Percentiles rank a stretch among this genome's conserved stretches.
Evolutionary conservation across 2,797 vertebrate species (phyloP).

Genomic region (Sorex maritimensis): DNA sequence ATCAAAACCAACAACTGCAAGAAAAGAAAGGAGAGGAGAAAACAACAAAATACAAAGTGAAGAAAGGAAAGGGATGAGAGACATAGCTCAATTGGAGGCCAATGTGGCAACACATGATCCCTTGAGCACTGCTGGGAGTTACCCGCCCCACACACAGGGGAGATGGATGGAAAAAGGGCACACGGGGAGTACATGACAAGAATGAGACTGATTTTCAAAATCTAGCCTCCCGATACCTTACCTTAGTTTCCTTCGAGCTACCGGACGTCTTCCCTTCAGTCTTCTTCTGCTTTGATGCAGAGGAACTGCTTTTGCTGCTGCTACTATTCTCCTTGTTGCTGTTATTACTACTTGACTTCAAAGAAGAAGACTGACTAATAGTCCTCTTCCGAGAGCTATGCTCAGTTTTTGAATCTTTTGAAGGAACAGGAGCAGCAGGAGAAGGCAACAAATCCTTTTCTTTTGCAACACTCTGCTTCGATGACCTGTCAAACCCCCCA

Average conservation of each 20-base stretch:
- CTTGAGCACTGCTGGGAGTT: too few relatives aligned
- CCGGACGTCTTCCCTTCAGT: conserved; percentile 95
- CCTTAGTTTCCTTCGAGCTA: conserved; percentile 95
- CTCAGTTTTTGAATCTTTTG: conserved; percentile 95
- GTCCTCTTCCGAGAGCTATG: conserved; percentile 96
- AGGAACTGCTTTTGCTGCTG: conserved; percentile 92
- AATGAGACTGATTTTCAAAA: conserved; percentile 21
- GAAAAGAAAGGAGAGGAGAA: too few relatives aligned
- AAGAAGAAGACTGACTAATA: conserved; percentile 95
- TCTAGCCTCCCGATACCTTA: conserved; percentile 80
- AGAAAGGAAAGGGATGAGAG: too few relatives aligned
- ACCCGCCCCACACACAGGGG: too few relatives aligned
- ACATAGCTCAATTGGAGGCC: too few relatives aligned
- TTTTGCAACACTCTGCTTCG: conserved; percentile 95
- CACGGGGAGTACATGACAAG: not conserved
- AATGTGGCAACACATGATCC: too few relatives aligned
- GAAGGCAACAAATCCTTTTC: conserved; percentile 97
- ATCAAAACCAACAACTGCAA: too few relatives aligned
- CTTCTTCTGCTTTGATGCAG: conserved; percentile 95
- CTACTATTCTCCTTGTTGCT: conserved; percentile 94
- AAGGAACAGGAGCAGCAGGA: conserved; percentile 94
- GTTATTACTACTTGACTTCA: conserved; percentile 94
- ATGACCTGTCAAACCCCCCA: conserved; percentile 90
- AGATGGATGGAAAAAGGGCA: too few relatives aligned
- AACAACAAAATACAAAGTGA: too few relatives aligned